Evolutionary conservation across 2,888 invertebrate genomes (phyloP), one percentile per base, ranked within the genome.

Genomic region (Helleia helle): DNA sequence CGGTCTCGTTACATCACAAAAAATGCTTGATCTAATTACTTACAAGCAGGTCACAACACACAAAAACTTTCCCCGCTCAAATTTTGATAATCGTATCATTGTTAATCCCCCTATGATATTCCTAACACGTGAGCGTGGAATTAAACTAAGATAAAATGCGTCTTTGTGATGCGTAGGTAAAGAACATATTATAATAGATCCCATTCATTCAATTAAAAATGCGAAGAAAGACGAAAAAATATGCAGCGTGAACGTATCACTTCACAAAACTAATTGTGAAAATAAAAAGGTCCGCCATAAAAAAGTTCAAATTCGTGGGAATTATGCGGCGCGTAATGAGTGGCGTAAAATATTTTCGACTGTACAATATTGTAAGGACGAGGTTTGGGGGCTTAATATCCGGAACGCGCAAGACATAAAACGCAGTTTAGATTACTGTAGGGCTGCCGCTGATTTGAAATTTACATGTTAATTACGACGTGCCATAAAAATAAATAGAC

Each of bases 211-310:
- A 63, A 65, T 67, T 66, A 61, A 68, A 71, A 70, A 63, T 52
- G 52, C 50, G 48, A 46, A 54, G 59, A 65, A 62, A 60, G 57
- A 55, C 49, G 48, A 55, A 54, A 68, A 73, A 74, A 83, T 80
- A 80, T 80, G 72, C 83, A 67, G 76, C 80, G 84, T 84, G 83
- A 84, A 83, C 77, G 56, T 74, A 75, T 84, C 79, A 74, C 66
- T 65, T 62, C 58, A 67, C 69, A 61, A 65, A 67, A 66, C 59
- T 76, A 73, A 77, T 81, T 75, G 71, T 70, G 51, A 62, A 69
- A 68, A 68, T 66, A 68, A 50, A 66, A 67, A 55, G 61, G 53
- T 52, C 49, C 43, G 40, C 47, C 47, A 58, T 65, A 66, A 71
- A 64, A 66, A 68, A 62, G 47, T 46, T 53, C 51, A 57, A 66